phyloP scores from a whole-genome alignment of 2,113 vertebrate species.

The Pardalotus punctatus region DNA sequence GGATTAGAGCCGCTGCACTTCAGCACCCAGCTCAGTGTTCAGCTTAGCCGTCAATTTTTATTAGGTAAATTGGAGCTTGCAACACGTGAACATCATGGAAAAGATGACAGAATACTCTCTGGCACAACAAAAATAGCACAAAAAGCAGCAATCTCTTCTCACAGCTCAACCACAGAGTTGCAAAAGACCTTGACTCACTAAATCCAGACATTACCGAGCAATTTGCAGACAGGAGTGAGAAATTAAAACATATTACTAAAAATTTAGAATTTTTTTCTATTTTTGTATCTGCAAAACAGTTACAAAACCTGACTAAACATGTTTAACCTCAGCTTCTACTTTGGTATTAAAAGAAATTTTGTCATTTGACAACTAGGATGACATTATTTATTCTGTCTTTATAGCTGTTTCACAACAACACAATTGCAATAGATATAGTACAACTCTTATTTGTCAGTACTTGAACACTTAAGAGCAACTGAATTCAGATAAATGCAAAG shows the following conservation, averaged over 20 bases:
- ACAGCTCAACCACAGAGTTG: background rate
- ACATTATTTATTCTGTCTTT: background rate
- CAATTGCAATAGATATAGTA: background rate
- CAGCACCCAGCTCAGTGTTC: background rate
- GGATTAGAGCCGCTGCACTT: background rate
- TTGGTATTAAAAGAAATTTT: background rate
- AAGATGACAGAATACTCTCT: background rate
- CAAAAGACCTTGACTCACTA: constrained; percentile 6
- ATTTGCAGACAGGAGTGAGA: background rate
- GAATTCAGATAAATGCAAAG: background rate
- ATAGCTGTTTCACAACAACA: background rate
- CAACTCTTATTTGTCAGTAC: background rate
- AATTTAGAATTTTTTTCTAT: background rate
- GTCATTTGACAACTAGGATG: background rate
- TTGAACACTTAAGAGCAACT: background rate
- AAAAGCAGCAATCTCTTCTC: background rate
- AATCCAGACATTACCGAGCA: background rate
- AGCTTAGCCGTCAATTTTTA: background rate
- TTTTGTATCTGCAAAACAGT: background rate
- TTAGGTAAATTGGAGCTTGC: background rate
- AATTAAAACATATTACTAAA: background rate
- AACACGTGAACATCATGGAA: background rate
- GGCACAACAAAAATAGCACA: background rate
- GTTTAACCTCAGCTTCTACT: background rate
- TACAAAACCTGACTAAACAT: background rate